Evolutionary conservation across 2,888 invertebrate species (phyloP), one percentile per base, ranked within the genome.

Genomic region (Chrysina gloriosa): DNA sequence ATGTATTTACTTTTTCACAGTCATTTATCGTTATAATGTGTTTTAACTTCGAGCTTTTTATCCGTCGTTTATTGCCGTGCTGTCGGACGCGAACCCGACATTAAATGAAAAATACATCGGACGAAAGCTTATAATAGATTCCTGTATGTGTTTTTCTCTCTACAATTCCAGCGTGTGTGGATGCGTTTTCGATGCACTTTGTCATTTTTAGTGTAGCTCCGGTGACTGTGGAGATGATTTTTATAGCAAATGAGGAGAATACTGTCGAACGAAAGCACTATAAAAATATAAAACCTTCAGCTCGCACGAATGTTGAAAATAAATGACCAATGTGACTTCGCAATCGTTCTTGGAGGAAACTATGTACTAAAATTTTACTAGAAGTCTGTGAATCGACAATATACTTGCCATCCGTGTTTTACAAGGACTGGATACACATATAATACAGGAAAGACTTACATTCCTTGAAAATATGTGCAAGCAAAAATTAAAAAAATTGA

Each of bases 1-100:
- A 47, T 72, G 70, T 71, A 71, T 69, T 71, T 71, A 69, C 70
- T 72, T 71, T 71, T 72, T 69, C 70, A 64, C 69, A 36, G 69
- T 71, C 73, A 72, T 73, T 72, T 72, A 73, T 73, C 72, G 67
- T 71, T 68, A 67, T 73, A 72, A 73, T 71, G 70, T 66, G 69
- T 71, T 72, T 70, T 58, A 66, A 66, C 34, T 47, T 48, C 50
- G 67, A 29, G 36, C 65, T 69, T 68, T 52, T 65, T 63, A 29
- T 42, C 39, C 39, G 36, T 19, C 39, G 52, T 39, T 39, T 64
- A 64, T 42, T 36, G 27, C 27, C 42, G 42, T 61, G 21, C 36
- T 45, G 27, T 61, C 58, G 42, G 58, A 61, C 42, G 58, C 16
- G 39, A 42, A 61, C 14, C 9, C 58, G 58, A 39, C 27, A 42